Base-by-base conservation (phyloP, 2,797 vertebrate species). In the Melanotaenia pygmaea region DNA sequence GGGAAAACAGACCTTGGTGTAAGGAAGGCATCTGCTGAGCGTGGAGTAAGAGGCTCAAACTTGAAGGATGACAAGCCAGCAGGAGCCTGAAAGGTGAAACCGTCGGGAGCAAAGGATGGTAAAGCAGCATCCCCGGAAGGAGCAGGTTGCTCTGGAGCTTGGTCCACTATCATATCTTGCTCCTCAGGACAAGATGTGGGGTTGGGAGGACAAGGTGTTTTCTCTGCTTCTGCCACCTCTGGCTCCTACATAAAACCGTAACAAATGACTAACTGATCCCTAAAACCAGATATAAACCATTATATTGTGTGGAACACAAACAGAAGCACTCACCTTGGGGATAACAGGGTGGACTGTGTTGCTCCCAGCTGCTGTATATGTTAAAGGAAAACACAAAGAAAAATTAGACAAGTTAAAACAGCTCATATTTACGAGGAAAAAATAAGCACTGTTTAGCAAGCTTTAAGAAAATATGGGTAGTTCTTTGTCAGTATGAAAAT, bases 101-200 rank as follows among this genome's bases (percentile, higher is more conserved):
- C 96, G 1, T 93, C 47, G 7, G 97, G 98, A 3, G 98, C 98
- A 73, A 99, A 99, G 7, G 97, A 98, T 0, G 80, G 28, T 5
- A 43, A 14, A n/a, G 58, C 64, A 2, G 80, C 35, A n/a, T 64
- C 74, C 40, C 7, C 59, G 18, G 58, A 9, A n/a, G 70, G 60
- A 54, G 22, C 24, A 16, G 80, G 58, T 6, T 72, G 81, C 28
- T 79, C 34, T 0, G 6, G 59, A 50, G 76, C 38, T 0, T 87
- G 74, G 10, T 90, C 82, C 58, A 78, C 63, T 76, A 38, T 40
- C 72, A 77, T 67, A 30, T 83, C 76, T 4, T 87, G 59, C 51
- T 90, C 81, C 40, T 87, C 70, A 9, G 35, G 26, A 24, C 24
- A 58, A 1, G 60, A 22, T 0, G 57, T 26, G 0, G 61, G 80